Base-by-base conservation (phyloP, 2,888 invertebrate genomes). In the Muscina levida region DNA sequence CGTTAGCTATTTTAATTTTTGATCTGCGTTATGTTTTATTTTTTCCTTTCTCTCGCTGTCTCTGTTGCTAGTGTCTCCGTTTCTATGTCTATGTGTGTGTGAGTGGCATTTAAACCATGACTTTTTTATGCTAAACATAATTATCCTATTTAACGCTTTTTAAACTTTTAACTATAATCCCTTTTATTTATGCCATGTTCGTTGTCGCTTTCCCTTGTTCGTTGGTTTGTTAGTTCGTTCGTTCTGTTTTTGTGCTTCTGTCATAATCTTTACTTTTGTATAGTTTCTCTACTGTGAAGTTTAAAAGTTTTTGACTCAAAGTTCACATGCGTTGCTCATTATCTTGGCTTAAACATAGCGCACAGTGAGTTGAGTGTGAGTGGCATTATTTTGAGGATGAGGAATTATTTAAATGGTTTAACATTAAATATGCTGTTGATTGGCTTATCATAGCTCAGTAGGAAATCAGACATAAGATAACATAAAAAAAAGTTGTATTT, bases 141-240 rank as follows among this genome's bases (percentile, higher is more conserved):
- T 81, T 81, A 77, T 67, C 67, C 74, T 72, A 65, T 68, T 81
- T 77, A 72, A 74, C 68, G 81, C 74, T 71, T 72, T 81, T 75
- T 74, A 37, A 77, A 81, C 75, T 75, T 62, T 65, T 65, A 70
- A 62, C 68, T 81, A 56, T 57, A 56, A 81, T 77, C 65, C 68
- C 42, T 31, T 53, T 74, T 72, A 68, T 77, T 72, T 75, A 56
- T 75, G 81, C 51, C 77, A 77, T 72, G 72, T 72, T 39, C 57
- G 10, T 19, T 71, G 78, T 73, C 37, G 73, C 19, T 37, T 42
- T 10, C 51, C 68, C 48, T 4, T 62, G 37, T 66, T 48, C 65
- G 19, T 79, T 31, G 46, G 42, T 48, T 81, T 56, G 6, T 67
- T 8, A 31, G 22, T 66, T 51, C 42, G 17, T 53, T 53, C 10